A percentile compares a stretch with the other conserved stretches of the same genome.
These are phyloP conservation scores for Porphyrio hochstetteri DNA, from an alignment of 2,113 vertebrate genomes.

Conservation along the genomic window DNA sequence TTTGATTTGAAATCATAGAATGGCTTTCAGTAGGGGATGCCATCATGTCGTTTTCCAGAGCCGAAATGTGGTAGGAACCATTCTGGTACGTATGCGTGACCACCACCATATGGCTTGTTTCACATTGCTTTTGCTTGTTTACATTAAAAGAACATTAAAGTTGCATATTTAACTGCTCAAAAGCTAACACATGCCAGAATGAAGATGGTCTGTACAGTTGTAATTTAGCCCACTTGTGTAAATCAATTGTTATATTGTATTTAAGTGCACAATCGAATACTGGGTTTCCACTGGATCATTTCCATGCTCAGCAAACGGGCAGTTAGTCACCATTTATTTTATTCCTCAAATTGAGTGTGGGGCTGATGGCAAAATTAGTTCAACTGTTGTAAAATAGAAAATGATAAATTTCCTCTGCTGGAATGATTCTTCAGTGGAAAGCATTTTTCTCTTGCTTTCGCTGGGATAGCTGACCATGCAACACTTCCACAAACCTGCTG, in stretches of 20 bases:
- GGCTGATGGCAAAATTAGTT: background rate
- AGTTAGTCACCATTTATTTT: background rate
- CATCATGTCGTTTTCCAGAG: background rate
- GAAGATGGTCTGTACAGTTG: background rate
- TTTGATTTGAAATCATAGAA: background rate
- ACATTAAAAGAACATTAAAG: background rate
- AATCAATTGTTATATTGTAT: background rate
- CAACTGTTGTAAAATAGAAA: background rate
- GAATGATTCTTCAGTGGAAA: background rate
- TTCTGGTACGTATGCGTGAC: background rate
- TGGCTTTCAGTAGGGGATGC: background rate
- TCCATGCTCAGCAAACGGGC: background rate
- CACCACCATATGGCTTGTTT: background rate
- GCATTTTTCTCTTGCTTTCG: background rate
- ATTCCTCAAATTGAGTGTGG: background rate
- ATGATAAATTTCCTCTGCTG: background rate
- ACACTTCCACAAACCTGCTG: background rate
- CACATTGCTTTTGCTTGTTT: background rate
- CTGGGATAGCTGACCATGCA: background rate
- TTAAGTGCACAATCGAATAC: background rate
- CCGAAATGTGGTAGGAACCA: background rate
- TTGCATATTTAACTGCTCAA: background rate
- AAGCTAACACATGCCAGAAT: background rate
- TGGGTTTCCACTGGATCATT: background rate
- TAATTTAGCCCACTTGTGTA: background rate